phyloP scores from a whole-genome alignment of 2,113 vertebrate species.

The Polypterus bichir region DNA sequence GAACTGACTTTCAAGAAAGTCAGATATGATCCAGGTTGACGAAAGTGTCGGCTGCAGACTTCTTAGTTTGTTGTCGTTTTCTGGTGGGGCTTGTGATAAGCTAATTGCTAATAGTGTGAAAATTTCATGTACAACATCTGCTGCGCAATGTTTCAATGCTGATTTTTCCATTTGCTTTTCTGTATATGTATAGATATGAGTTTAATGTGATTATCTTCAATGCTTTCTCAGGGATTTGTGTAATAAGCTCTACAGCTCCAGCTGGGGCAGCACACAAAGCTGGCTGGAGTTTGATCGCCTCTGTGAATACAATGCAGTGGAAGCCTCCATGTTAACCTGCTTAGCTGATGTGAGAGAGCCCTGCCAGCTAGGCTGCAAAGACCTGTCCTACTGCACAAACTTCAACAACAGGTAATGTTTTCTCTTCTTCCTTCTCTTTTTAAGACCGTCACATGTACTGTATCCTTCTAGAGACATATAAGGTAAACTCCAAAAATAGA shows the following conservation, averaged over 20 bases:
- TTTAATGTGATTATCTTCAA: neutral
- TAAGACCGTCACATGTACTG: too few relatives aligned
- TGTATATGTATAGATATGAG: neutral
- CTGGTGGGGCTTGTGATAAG: too few relatives aligned
- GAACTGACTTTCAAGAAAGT: too few relatives aligned
- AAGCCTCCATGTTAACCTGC: constrained; percentile 88
- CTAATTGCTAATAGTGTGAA: too few relatives aligned
- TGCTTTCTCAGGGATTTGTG: constrained; percentile 71
- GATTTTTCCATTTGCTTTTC: neutral
- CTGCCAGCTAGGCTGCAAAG: constrained; percentile 93
- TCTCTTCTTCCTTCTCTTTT: neutral
- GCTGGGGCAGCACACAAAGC: constrained; percentile 88
- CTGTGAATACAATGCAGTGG: constrained; percentile 86
- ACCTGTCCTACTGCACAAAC: constrained; percentile 93
- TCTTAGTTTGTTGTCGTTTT: too few relatives aligned
- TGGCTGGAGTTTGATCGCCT: constrained; percentile 94
- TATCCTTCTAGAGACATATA: too few relatives aligned
- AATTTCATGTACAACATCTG: too few relatives aligned
- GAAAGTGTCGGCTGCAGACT: too few relatives aligned
- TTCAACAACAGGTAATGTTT: constrained; percentile 91
- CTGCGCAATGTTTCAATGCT: neutral
- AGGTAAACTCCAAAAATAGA: too few relatives aligned
- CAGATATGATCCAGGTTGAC: too few relatives aligned
- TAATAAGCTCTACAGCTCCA: constrained; percentile 83
- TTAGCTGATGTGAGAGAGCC: constrained; percentile 91